Evolutionary conservation across 2,113 vertebrate genomes (phyloP).

Genomic region (Pogona vitticeps): DNA sequence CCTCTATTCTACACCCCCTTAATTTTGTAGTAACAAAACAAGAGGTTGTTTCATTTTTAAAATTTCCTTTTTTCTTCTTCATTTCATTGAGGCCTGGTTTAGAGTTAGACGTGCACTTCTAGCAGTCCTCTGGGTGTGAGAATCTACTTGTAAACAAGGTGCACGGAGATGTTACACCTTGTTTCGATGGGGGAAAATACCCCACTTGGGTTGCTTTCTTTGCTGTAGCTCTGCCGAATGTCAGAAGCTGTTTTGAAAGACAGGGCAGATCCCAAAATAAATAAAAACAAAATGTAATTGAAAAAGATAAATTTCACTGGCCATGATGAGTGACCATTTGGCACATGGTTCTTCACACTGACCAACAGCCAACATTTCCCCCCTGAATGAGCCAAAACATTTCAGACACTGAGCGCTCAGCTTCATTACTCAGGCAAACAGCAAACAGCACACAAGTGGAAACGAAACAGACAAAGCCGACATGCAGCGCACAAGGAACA

Average conservation of each 20-base stretch:
- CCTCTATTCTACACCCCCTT: no score
- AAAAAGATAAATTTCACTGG: neutral
- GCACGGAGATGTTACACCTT: no score
- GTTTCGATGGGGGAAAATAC: no score
- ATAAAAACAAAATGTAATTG: no score
- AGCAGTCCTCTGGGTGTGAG: no score
- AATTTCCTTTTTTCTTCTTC: neutral
- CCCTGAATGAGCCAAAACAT: neutral
- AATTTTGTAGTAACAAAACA: neutral
- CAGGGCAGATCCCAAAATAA: no score
- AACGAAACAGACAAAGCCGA: neutral
- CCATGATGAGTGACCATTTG: neutral
- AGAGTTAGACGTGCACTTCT: no score
- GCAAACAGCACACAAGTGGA: conserved; percentile 56
- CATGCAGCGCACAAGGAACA: conserved; percentile 62
- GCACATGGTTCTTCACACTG: neutral
- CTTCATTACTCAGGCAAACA: rapidly evolving
- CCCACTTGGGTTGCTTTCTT: no score
- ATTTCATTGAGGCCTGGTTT: neutral
- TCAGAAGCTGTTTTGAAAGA: no score
- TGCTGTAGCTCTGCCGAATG: no score
- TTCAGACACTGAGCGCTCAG: conserved; percentile 3
- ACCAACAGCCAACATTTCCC: conserved; percentile 10
- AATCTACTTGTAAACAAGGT: no score
- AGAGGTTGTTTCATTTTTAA: neutral